A percentile compares a stretch with the other conserved stretches of the same genome.
Evolutionary conservation across 2,797 vertebrate species (phyloP).

Genomic region (Spinus olivaceus): DNA sequence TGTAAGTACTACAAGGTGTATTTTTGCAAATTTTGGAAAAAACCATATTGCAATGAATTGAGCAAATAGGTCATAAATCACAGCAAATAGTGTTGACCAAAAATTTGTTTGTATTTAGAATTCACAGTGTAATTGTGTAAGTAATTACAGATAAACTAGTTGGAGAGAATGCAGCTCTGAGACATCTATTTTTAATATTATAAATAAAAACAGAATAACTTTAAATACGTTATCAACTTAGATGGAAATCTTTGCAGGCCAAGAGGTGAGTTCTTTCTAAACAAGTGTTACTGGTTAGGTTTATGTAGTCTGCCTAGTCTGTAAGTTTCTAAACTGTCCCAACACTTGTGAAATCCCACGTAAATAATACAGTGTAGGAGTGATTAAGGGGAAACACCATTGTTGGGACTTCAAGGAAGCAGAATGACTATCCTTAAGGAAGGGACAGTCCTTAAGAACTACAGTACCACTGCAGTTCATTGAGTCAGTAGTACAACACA

Average conservation of each 20-base stretch:
- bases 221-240: neutral
- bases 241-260: neutral
- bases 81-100: neutral
- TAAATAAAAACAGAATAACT: neutral
- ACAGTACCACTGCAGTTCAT: neutral
- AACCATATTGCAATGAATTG: neutral
- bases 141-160: neutral
- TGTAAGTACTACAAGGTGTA: neutral
- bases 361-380: neutral
- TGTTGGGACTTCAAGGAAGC: neutral
- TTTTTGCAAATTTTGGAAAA: neutral
- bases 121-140: neutral
- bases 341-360: neutral
- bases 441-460: neutral
- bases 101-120: neutral
- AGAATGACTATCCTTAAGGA: neutral
- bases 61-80: neutral
- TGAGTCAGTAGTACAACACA: neutral
- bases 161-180: neutral
- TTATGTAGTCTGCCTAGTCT: neutral
- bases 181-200: neutral
- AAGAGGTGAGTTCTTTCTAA: neutral
- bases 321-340: neutral
- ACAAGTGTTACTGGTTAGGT: neutral
- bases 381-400: accelerated